These are phyloP conservation scores for Vimba vimba DNA, from an alignment of 2,113 vertebrate genomes.

Conservation along the genomic window DNA sequence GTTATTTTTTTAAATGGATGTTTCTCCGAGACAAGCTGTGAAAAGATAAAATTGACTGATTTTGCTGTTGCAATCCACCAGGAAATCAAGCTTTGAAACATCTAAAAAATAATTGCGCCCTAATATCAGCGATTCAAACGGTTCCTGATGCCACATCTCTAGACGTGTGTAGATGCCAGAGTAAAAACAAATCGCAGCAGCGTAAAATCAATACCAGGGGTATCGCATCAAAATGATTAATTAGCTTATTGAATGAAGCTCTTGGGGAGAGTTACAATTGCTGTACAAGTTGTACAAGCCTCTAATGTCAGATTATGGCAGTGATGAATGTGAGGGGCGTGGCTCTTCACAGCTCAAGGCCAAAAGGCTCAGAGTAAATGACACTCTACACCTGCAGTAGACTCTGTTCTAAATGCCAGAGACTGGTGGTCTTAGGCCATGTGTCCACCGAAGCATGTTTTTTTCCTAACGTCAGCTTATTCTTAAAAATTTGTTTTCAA, in stretches of 20 bases:
- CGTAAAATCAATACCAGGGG: slow-evolving; percentile 30
- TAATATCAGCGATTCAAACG: background rate
- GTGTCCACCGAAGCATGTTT: no score
- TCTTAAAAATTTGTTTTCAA: no score
- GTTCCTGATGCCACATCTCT: background rate
- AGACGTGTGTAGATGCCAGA: background rate
- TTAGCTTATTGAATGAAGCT: slow-evolving; percentile 15
- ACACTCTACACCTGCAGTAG: background rate
- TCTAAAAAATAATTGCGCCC: background rate
- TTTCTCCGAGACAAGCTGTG: background rate
- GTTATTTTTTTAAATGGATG: slow-evolving; percentile 1
- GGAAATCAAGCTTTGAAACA: slow-evolving; percentile 26
- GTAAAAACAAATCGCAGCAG: slow-evolving; percentile 22
- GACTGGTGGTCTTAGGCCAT: no score
- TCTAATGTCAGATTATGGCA: slow-evolving; percentile 12
- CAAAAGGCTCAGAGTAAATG: background rate
- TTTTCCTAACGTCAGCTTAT: no score
- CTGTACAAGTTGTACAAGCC: slow-evolving; percentile 15
- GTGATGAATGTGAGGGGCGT: background rate
- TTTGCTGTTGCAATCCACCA: background rate
- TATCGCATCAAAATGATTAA: slow-evolving; percentile 29
- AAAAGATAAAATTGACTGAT: background rate
- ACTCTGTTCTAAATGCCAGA: no score
- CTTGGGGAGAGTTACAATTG: slow-evolving; percentile 25
- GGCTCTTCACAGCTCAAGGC: background rate